Evolutionary conservation across 1,140 invertebrate species (phyloP).

Genomic region (Vanessa atalanta): DNA sequence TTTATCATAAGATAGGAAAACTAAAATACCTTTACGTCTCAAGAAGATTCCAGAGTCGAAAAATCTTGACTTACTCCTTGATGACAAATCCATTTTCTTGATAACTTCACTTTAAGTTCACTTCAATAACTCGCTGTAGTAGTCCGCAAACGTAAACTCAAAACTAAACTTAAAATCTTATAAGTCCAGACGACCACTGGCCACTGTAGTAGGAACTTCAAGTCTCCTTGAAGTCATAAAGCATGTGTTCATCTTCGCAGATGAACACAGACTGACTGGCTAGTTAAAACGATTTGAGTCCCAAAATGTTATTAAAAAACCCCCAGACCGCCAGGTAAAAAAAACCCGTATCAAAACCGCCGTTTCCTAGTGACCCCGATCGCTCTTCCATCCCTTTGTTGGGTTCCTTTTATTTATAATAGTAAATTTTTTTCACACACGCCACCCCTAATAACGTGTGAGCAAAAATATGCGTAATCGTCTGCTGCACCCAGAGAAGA

Average conservation of each 20-base stretch:
- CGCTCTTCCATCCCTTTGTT: conserved; percentile 78
- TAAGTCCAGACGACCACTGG: conserved; percentile 63
- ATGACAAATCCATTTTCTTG: conserved; percentile 74
- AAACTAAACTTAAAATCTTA: conserved; percentile 32
- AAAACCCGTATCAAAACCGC: conserved; percentile 78
- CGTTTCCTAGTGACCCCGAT: conserved; percentile 80
- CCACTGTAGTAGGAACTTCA: conserved; percentile 46
- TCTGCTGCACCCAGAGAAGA: conserved; percentile 47
- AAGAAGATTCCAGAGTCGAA: conserved; percentile 79
- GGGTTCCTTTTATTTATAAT: conserved; percentile 77
- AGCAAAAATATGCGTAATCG: conserved; percentile 79
- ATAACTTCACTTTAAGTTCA: conserved; percentile 39
- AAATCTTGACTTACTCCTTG: conserved; percentile 80
- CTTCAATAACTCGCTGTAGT: conserved; percentile 23
- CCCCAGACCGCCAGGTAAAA: conserved; percentile 73
- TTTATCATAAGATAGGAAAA: conserved; percentile 20
- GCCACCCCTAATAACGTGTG: conserved; percentile 76
- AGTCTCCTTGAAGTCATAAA: conserved; percentile 57
- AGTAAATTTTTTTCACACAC: conserved; percentile 79
- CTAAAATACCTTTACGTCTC: conserved; percentile 70
- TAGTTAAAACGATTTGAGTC: conserved; percentile 63
- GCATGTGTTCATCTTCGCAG: conserved; percentile 79
- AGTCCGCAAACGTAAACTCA: conserved; percentile 13
- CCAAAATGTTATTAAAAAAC: conserved; percentile 71
- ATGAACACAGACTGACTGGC: conserved; percentile 79